Evolutionary conservation across 1,140 invertebrate genomes (phyloP).

Genomic region (Drosophila ambigua): DNA sequence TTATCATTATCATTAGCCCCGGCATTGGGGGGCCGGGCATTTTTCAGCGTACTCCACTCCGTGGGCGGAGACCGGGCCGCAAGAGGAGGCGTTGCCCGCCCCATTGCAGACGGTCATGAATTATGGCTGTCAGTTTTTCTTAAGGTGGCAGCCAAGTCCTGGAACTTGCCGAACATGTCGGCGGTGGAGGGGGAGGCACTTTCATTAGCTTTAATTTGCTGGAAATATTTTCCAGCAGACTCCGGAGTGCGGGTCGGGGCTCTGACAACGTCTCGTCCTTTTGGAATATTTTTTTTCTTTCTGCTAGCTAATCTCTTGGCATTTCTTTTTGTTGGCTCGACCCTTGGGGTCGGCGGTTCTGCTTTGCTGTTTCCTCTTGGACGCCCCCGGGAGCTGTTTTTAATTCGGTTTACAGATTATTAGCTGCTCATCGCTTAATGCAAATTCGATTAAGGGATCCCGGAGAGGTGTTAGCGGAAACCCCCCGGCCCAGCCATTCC

Average conservation of each 20-base stretch:
- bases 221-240: slow-evolving; percentile 72
- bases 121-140: slow-evolving; percentile 79
- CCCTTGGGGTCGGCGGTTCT: slow-evolving; percentile 47
- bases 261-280: not conserved
- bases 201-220: slow-evolving; percentile 83
- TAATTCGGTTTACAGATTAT: slow-evolving; percentile 81
- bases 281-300: not conserved
- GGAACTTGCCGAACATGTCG: not conserved
- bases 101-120: slow-evolving; percentile 63
- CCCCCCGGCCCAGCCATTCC: not conserved
- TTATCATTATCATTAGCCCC: slow-evolving; percentile 79
- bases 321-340: slow-evolving; percentile 31
- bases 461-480: slow-evolving; percentile 44
- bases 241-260: not conserved
- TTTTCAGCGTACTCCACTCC: slow-evolving; percentile 56
- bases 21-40: slow-evolving; percentile 44
- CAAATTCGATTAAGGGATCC: slow-evolving; percentile 70
- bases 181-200: slow-evolving; percentile 44
- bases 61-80: not conserved
- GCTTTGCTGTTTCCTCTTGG: slow-evolving; percentile 57
- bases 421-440: slow-evolving; percentile 77
- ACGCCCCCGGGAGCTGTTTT: slow-evolving; percentile 66
- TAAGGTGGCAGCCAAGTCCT: slow-evolving; percentile 49
- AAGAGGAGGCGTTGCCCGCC: slow-evolving; percentile 7
- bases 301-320: slow-evolving; percentile 30